Conservation (phyloP, 2,888 invertebrate species). For the Oscheius myriophilus region DNA sequence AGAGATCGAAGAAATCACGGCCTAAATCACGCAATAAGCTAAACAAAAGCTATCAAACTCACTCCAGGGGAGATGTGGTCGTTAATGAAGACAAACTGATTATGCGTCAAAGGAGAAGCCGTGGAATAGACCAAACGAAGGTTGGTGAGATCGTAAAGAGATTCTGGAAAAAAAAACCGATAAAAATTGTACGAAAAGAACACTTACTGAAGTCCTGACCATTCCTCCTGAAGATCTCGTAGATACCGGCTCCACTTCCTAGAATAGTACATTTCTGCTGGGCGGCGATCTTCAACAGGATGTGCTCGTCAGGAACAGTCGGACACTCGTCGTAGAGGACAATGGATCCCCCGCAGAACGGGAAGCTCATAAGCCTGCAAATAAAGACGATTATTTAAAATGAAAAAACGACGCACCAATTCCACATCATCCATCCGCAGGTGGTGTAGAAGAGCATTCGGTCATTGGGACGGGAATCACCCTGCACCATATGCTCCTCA, state of each 20-base stretch:
- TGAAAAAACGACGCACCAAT: constrained; percentile 72
- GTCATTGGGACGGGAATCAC: constrained; percentile 73
- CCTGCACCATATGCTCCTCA: constrained; percentile 75
- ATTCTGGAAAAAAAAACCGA: constrained; percentile 64
- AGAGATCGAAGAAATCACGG: constrained; percentile 66
- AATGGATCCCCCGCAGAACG: constrained; percentile 69
- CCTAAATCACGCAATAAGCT: constrained; percentile 41
- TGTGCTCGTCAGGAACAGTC: constrained; percentile 73
- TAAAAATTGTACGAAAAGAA: background rate
- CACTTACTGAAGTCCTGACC: constrained; percentile 58
- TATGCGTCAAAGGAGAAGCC: constrained; percentile 73
- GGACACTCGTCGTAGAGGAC: constrained; percentile 77
- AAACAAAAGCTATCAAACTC: constrained; percentile 5
- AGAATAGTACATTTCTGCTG: constrained; percentile 73
- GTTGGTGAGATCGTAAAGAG: constrained; percentile 72
- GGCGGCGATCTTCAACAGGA: constrained; percentile 73
- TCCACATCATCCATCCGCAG: constrained; percentile 78
- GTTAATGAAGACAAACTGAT: constrained; percentile 76
- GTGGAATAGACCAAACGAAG: constrained; percentile 73
- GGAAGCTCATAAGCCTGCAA: constrained; percentile 71
- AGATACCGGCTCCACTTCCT: constrained; percentile 76
- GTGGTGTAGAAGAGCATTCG: constrained; percentile 76
- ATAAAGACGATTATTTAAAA: background rate
- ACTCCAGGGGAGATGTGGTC: constrained; percentile 72
- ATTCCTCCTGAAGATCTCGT: constrained; percentile 74